These are phyloP conservation scores for Polyommatus icarus DNA, from an alignment of 2,888 invertebrate genomes.

Conservation along the genomic window DNA sequence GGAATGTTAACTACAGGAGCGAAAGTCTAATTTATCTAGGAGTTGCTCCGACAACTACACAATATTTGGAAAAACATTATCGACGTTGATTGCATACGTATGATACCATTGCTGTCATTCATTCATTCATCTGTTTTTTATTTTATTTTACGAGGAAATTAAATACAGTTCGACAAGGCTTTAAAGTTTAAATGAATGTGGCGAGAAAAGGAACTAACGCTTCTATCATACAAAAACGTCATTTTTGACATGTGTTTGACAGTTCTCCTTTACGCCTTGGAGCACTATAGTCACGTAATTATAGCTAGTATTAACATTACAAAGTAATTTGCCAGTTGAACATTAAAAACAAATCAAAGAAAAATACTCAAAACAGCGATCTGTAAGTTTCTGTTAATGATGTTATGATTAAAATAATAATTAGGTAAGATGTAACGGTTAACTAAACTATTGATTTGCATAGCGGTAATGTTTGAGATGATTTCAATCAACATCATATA, in stretches of 20 bases:
- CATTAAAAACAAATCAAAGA: neutral
- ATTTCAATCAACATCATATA: slow-evolving; percentile 9
- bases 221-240: too few relatives aligned
- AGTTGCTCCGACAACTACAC: neutral
- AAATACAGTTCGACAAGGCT: too few relatives aligned
- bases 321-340: neutral
- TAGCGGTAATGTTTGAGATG: neutral
- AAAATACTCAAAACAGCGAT: neutral
- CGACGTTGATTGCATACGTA: neutral
- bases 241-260: too few relatives aligned
- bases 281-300: neutral
- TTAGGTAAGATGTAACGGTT: neutral
- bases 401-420: neutral
- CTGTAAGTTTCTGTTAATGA: neutral
- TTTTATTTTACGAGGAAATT: neutral
- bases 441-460: neutral
- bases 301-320: neutral
- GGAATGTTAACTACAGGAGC: slow-evolving; percentile 11
- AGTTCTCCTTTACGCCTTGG: too few relatives aligned
- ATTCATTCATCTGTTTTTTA: too few relatives aligned
- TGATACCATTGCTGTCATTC: neutral
- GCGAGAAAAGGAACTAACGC: too few relatives aligned
- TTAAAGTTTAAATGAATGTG: too few relatives aligned
- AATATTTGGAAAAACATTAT: neutral
- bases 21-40: slow-evolving; percentile 10